Evolutionary conservation across 2,888 invertebrate species (phyloP).

Genomic region (Coleophora flavipennella): DNA sequence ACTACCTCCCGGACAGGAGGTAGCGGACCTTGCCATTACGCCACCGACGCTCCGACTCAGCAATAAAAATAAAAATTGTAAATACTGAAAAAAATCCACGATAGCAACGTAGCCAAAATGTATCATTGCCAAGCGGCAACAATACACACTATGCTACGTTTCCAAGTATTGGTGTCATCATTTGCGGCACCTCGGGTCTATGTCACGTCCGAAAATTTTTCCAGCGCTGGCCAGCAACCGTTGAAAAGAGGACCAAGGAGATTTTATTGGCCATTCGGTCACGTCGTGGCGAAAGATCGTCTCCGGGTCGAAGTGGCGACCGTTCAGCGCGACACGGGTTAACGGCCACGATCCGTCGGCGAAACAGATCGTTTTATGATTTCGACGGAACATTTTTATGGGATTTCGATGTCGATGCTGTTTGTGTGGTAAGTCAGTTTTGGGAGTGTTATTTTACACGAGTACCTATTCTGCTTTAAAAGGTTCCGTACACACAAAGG

Average conservation of each 20-base stretch:
- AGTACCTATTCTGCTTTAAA: no score
- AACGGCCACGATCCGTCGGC: slow-evolving; percentile 50
- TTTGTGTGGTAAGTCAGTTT: no score
- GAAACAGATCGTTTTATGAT: slow-evolving; percentile 58
- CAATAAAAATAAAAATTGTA: no score
- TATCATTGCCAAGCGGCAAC: no score
- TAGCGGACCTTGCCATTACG: no score
- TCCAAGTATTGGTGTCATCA: slow-evolving; percentile 10
- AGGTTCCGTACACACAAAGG: no score
- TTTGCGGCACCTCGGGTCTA: slow-evolving; percentile 21
- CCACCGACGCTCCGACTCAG: no score
- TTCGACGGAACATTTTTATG: slow-evolving; percentile 38
- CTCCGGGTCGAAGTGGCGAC: slow-evolving; percentile 40
- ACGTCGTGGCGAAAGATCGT: slow-evolving; percentile 56
- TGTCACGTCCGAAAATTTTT: slow-evolving; percentile 51
- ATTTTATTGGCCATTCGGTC: slow-evolving; percentile 61
- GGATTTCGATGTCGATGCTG: background rate
- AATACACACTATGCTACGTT: background rate
- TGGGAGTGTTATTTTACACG: no score
- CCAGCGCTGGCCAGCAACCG: slow-evolving; percentile 35
- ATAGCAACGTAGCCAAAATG: no score
- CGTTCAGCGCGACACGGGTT: slow-evolving; percentile 49
- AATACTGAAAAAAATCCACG: no score
- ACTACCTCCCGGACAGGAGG: no score
- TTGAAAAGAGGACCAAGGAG: slow-evolving; percentile 21